A percentile compares a stretch with the other conserved stretches of the same genome.
Conservation (phyloP, 1,140 invertebrate species). For the Pseudomyrmex sp. region DNA sequence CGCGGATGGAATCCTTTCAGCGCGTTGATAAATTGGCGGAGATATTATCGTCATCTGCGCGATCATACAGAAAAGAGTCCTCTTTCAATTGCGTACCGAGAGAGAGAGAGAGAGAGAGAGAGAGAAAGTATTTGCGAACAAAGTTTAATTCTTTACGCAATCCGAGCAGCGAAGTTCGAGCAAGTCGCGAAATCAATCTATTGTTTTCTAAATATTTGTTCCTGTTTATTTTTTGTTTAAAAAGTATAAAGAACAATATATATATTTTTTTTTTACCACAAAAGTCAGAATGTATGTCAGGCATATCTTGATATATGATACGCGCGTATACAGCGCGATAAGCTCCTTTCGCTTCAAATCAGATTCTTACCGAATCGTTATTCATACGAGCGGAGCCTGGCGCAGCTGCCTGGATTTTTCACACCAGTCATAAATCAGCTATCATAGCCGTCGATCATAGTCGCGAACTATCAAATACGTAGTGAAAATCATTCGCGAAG, state of each 20-base stretch:
- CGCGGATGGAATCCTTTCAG: background rate
- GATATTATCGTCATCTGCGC: background rate
- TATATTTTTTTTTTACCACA: too few species aligned
- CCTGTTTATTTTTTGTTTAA: background rate
- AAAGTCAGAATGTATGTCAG: background rate
- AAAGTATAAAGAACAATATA: background rate
- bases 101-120: too few species aligned
- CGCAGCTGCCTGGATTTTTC: background rate
- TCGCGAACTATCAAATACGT: slow-evolving; percentile 28
- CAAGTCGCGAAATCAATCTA: background rate
- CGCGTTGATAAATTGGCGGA: background rate
- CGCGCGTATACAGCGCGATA: background rate
- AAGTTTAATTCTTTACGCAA: background rate
- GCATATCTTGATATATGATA: background rate
- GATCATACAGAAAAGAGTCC: too few species aligned
- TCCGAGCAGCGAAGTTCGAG: too few species aligned
- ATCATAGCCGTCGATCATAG: slow-evolving; percentile 25
- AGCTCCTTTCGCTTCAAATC: background rate
- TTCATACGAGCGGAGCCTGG: background rate
- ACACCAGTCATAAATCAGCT: slow-evolving; percentile 27
- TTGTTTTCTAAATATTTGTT: background rate
- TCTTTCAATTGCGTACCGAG: background rate
- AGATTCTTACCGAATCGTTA: slow-evolving; percentile 33
- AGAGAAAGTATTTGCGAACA: background rate
- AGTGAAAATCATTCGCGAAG: slow-evolving; percentile 67